Conservation (phyloP, 2,888 invertebrate species). For the Diaperis boleti region DNA sequence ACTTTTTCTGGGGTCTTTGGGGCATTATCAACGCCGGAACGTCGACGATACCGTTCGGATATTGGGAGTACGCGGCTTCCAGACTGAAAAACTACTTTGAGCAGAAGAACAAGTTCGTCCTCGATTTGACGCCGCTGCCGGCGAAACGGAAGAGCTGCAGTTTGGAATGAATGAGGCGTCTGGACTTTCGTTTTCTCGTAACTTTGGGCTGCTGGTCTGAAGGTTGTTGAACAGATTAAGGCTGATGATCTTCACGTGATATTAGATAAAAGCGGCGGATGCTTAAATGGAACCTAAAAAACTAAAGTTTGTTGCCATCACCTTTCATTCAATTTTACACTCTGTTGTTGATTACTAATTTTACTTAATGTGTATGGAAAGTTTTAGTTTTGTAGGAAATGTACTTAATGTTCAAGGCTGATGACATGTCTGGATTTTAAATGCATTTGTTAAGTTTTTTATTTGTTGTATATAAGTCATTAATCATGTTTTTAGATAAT, state of each 20-base stretch:
- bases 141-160: constrained; percentile 58
- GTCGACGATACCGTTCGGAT: constrained; percentile 93
- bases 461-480: constrained; percentile 28
- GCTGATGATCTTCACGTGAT: constrained; percentile 37
- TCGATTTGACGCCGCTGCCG: constrained; percentile 42
- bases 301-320: constrained; percentile 31
- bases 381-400: constrained; percentile 37
- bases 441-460: constrained; percentile 42
- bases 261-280: constrained; percentile 20
- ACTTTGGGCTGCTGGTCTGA: constrained; percentile 20
- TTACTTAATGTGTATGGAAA: no score
- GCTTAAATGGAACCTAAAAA: constrained; percentile 31
- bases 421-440: constrained; percentile 45
- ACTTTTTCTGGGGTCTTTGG: constrained; percentile 97
- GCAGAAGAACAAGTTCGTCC: constrained; percentile 54
- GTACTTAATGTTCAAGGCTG: constrained; percentile 49
- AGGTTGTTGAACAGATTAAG: constrained; percentile 24
- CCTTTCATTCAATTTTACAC: constrained; percentile 31
- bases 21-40: constrained; percentile 87
- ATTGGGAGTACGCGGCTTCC: constrained; percentile 75
- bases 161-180: constrained; percentile 43
- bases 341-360: neutral
- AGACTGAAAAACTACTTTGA: constrained; percentile 57
- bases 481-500: constrained; percentile 5
- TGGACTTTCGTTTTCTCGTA: constrained; percentile 18